phyloP scores from a whole-genome alignment of 1,140 invertebrate genomes.

The Drosophila dunni region DNA sequence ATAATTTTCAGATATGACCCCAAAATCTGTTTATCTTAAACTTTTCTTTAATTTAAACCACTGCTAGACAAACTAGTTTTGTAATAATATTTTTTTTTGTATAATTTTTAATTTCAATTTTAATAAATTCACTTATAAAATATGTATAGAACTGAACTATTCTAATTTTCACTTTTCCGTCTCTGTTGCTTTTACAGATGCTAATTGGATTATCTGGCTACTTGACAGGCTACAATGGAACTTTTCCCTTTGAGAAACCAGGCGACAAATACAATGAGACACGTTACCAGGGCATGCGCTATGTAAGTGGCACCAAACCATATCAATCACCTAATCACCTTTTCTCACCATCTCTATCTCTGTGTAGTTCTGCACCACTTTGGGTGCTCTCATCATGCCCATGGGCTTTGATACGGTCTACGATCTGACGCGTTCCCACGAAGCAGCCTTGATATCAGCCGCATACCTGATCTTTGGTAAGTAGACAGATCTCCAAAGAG shows the following conservation, averaged over 20 bases:
- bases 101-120: too few relatives aligned
- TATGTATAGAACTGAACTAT: too few relatives aligned
- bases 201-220: slow-evolving; percentile 96
- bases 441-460: slow-evolving; percentile 91
- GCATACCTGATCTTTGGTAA: slow-evolving; percentile 95
- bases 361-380: slow-evolving; percentile 94
- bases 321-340: too few relatives aligned
- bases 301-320: slow-evolving; percentile 87
- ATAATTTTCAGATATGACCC: too few relatives aligned
- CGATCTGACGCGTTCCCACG: slow-evolving; percentile 93
- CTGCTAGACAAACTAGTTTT: too few relatives aligned
- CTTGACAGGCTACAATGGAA: slow-evolving; percentile 97
- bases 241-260: slow-evolving; percentile 97
- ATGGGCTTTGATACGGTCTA: slow-evolving; percentile 94
- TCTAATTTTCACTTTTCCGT: neutral
- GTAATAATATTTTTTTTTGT: too few relatives aligned
- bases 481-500: slow-evolving; percentile 26
- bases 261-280: slow-evolving; percentile 96
- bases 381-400: slow-evolving; percentile 95
- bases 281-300: slow-evolving; percentile 96
- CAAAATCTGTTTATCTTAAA: too few relatives aligned
- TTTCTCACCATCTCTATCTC: neutral
- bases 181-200: slow-evolving; percentile 89
- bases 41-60: too few relatives aligned
- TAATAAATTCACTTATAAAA: too few relatives aligned